These are phyloP conservation scores for Plebejus melissa DNA, from an alignment of 2,888 invertebrate genomes.

Conservation along the genomic window DNA sequence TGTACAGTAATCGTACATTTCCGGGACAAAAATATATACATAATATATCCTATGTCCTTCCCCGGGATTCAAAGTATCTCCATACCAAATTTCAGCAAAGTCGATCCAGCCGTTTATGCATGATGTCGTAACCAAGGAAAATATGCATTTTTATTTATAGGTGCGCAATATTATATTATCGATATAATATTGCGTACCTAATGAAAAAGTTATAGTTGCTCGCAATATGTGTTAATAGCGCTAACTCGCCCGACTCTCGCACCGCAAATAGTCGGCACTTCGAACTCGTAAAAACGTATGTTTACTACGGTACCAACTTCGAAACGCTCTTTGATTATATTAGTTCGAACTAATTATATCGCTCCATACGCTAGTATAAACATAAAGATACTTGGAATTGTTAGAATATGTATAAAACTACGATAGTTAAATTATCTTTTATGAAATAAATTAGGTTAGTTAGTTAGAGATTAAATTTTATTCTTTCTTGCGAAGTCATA, in stretches of 20 bases:
- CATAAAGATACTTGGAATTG: background rate
- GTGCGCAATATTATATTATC: no score
- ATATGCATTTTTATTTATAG: no score
- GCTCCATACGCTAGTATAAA: background rate
- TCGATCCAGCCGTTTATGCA: no score
- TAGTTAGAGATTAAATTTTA: no score
- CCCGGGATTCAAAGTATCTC: no score
- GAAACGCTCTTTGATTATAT: slow-evolving; percentile 17
- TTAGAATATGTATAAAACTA: background rate
- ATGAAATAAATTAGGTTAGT: background rate
- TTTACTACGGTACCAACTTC: slow-evolving; percentile 7
- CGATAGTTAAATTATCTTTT: background rate
- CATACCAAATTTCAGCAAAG: no score
- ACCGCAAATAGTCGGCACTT: background rate
- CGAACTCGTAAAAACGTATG: slow-evolving; percentile 8
- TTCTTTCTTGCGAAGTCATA: no score
- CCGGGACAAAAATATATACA: no score
- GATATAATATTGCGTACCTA: background rate
- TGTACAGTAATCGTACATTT: no score
- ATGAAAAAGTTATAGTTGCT: background rate
- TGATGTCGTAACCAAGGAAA: no score
- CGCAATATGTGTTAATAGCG: background rate
- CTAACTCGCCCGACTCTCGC: background rate
- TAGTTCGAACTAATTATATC: slow-evolving; percentile 8
- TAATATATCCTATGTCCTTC: no score